Evolutionary conservation across 2,113 vertebrate species (phyloP), one percentile per base, ranked within the genome.

Genomic region (Perognathus longimembris): DNA sequence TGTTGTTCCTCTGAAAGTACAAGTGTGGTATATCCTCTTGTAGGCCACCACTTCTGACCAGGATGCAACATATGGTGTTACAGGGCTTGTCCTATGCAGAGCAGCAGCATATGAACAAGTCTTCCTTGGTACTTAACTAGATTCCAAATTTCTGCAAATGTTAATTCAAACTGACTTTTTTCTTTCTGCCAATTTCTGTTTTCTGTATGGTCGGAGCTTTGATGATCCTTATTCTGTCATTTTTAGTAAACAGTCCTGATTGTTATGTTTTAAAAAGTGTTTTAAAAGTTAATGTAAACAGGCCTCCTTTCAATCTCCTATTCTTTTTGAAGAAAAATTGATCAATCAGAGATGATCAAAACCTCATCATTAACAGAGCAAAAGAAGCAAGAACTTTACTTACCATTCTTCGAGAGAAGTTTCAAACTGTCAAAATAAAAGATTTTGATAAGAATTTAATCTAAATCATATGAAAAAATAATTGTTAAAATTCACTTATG

Each of bases 361-460:
- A 69, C 71, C 64, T 78, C 20, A 86, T 80, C 5, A 91, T 74
- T 73, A 81, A 42, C 77, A 82, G 81, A 67, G 73, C 45, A 79
- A 88, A 87, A 30, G 3, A 79, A 79, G 12, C 0, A 66, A 6
- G 11, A 84, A 64, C 45, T 6, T 64, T 59, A 61, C 96, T 97
- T 96, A 97, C 96, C 96, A 94, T 94, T 96, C 81, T 87, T 94
- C 94, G 42, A 89, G 69, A 70, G 95, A 87, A 75, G 87, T 77
- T 95, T 96, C 95, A 94, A 96, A 91, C 96, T 97, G 93, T 89
- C 28, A 96, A 94, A 91, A 94, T 30, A 92, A 95, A 93, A 91
- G 15, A 93, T 77, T 5, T 45, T 61, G 80, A 59, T 93, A 69
- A 92, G 90, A 89, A 83, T 92, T 26, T 88, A 81, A 90, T 54